These are phyloP conservation scores for Asobara japonica DNA, from an alignment of 1,140 invertebrate genomes.

Conservation along the genomic window DNA sequence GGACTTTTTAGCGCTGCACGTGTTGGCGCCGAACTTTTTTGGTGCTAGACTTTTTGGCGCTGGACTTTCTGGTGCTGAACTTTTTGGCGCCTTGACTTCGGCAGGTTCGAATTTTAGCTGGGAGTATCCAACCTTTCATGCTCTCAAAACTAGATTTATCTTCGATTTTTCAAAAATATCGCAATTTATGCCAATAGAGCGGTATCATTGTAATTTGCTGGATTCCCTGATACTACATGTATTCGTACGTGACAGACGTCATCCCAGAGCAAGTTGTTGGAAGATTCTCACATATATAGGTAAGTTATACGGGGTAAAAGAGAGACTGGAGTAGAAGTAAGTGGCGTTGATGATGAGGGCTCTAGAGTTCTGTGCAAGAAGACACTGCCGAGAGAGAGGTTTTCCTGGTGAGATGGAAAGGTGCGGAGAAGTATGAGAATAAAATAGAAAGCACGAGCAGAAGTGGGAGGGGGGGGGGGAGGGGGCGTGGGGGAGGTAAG, in stretches of 20 bases:
- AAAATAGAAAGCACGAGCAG: slow-evolving; percentile 30
- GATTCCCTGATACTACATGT: not conserved
- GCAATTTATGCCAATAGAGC: not conserved
- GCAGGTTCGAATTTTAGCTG: too few species aligned
- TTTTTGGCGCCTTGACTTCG: too few species aligned
- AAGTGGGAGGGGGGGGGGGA: slow-evolving; percentile 41
- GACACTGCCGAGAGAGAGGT: slow-evolving; percentile 7
- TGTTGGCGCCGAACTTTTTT: too few species aligned
- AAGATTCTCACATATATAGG: slow-evolving; percentile 4
- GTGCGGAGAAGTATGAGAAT: slow-evolving; percentile 26
- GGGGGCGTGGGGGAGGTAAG: too few species aligned
- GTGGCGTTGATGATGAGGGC: slow-evolving; percentile 38
- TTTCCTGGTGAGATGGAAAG: slow-evolving; percentile 22
- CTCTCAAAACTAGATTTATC: too few species aligned
- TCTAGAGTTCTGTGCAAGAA: slow-evolving; percentile 24
- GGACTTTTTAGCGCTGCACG: too few species aligned
- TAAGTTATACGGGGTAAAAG: slow-evolving; percentile 43
- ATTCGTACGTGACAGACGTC: not conserved
- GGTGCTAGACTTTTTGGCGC: too few species aligned
- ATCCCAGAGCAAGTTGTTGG: not conserved
- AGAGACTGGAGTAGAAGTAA: not conserved
- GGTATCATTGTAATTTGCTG: not conserved
- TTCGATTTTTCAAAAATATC: not conserved
- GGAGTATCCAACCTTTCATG: too few species aligned
- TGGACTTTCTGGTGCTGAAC: too few species aligned